Percentiles rank a stretch among this genome's conserved stretches.
These are phyloP conservation scores for Ochotona princeps DNA, from an alignment of 2,113 vertebrate genomes.

Conservation along the genomic window DNA sequence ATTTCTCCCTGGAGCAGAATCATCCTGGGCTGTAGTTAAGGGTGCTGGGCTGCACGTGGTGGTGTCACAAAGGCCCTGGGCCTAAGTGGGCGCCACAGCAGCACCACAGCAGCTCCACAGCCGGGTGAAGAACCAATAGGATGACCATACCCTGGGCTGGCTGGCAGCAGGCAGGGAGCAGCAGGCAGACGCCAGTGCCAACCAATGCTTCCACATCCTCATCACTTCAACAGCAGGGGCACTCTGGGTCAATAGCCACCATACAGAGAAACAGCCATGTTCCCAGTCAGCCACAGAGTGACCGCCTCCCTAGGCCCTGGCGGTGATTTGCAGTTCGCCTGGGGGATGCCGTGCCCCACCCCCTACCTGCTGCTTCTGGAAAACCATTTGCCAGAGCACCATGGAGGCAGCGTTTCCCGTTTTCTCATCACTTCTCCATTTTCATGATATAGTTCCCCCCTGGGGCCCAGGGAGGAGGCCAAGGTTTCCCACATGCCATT, in stretches of 20 bases:
- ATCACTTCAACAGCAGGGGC: not conserved
- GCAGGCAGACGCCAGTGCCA: not conserved
- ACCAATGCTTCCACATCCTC: not conserved
- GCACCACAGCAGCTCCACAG: too few species aligned
- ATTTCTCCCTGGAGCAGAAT: too few species aligned
- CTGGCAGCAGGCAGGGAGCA: not conserved
- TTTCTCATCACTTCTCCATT: conserved; percentile 86
- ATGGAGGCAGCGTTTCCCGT: conserved; percentile 80
- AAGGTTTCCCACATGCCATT: conserved; percentile 79
- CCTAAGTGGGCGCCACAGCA: not conserved
- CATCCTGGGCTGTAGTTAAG: not conserved
- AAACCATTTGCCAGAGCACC: conserved; percentile 82
- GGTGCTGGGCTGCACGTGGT: not conserved
- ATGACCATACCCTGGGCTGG: too few species aligned
- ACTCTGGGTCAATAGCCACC: not conserved
- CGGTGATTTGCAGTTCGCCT: conserved; percentile 78
- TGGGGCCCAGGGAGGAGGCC: conserved; percentile 61
- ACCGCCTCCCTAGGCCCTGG: conserved; percentile 45
- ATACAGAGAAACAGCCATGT: not conserved
- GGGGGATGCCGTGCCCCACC: conserved; percentile 45
- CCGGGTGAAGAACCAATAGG: too few species aligned
- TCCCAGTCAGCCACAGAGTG: conserved; percentile 37
- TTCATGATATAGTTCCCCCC: conserved; percentile 81
- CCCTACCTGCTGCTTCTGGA: conserved; percentile 77
- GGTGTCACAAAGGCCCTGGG: too few species aligned